Base-by-base conservation (phyloP, 2,797 vertebrate genomes). In the Hydrophis major region DNA sequence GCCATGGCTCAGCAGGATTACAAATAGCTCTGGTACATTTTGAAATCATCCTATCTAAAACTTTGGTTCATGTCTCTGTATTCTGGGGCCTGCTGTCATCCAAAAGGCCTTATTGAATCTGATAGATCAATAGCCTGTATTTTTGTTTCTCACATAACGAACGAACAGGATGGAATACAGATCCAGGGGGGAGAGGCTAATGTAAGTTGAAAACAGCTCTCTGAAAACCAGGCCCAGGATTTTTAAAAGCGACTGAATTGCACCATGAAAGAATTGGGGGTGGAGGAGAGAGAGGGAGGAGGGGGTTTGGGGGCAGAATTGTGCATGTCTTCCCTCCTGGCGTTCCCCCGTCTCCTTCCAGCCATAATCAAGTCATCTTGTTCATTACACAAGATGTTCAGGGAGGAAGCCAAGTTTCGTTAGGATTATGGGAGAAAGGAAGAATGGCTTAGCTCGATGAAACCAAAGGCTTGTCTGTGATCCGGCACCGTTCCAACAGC, bases 361-460 rank as follows among this genome's bases (percentile, higher is more conserved):
- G 0, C 61, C 86, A 1, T 92, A 57, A 74, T 66, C 50, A 86
- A 87, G 60, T 27, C 28, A 7, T 47, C 87, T 88, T 25, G 8
- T 59, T 92, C 37, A 74, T 74, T 74, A 59, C 90, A 12, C 57
- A 56, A 86, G 55, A 18, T 78, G 66, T 57, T 8, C 25, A 5
- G 66, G 50, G 37, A 37, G 4, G 55, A 89, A 88, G 53, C 66
- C 88, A 83, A 83, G 8, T 63, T 60, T 89, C 28, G 13, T 56
- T 16, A 14, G 87, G 88, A 61, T 89, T 86, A 32, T 4, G 13
- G 59, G 32, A 86, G 47, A 37, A 63, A 89, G 20, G 83, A 89
- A 92, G 87, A 60, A 92, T 86, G 74, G 56, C 32, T 83, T 89
- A 61, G 56, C n/a, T 89, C 22, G 56, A 60, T 53, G 14, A 37